Evolutionary conservation across 2,888 invertebrate species (phyloP).

Genomic region (Andricus quercusramuli): DNA sequence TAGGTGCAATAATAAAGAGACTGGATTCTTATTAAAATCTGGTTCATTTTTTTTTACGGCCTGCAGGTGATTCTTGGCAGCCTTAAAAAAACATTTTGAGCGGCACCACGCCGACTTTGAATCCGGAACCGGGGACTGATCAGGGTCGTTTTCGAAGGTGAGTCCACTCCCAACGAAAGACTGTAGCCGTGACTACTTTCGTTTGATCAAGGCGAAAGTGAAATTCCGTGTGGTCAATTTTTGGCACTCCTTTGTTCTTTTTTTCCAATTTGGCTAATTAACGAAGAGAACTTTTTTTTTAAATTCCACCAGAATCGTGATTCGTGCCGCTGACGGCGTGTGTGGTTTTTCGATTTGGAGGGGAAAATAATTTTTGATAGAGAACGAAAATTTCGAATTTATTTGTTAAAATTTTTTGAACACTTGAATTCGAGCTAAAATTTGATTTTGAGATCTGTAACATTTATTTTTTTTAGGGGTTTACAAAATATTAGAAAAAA

Average conservation of each 20-base stretch:
- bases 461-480: no score
- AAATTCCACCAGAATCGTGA: no score
- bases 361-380: no score
- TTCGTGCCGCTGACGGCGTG: no score
- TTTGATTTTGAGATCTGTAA: no score
- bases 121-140: conserved; percentile 53
- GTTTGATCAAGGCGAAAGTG: conserved; percentile 37
- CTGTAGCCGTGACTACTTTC: conserved; percentile 35
- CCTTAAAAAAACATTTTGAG: conserved; percentile 1
- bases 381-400: no score
- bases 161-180: conserved; percentile 31
- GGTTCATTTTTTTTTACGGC: neutral
- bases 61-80: conserved; percentile 6
- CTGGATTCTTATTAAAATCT: conserved; percentile 8
- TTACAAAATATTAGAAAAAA: no score
- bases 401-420: no score
- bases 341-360: no score
- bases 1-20: neutral
- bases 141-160: conserved; percentile 54
- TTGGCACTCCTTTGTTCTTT: neutral
- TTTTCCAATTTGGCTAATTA: neutral
- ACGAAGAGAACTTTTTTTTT: no score
- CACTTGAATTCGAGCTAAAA: no score
- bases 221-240: conserved; percentile 29
- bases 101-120: conserved; percentile 18